These are phyloP conservation scores for Lethenteron reissneri DNA, from an alignment of 2,113 vertebrate species.

Conservation along the genomic window DNA sequence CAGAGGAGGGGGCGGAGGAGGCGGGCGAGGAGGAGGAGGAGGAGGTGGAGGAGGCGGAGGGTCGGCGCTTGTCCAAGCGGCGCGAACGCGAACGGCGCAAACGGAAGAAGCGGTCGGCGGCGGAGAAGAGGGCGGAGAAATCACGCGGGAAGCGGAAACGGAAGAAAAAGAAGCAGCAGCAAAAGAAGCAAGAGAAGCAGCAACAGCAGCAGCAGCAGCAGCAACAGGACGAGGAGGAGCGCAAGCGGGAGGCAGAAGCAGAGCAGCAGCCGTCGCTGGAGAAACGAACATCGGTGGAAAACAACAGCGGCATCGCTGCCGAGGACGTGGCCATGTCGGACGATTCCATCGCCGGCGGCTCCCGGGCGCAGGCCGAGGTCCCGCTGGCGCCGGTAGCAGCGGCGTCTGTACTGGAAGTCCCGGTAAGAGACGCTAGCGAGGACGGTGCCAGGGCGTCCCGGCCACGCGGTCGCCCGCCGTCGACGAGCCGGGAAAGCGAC, in stretches of 20 bases:
- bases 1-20: slow-evolving; percentile 23
- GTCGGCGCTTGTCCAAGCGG: slow-evolving; percentile 33
- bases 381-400: too few species aligned
- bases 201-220: too few species aligned
- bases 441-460: slow-evolving; percentile 15
- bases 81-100: slow-evolving; percentile 27
- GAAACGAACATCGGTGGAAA: too few species aligned
- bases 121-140: slow-evolving; percentile 17
- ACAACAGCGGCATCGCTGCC: too few species aligned
- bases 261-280: too few species aligned
- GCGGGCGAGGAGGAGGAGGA: slow-evolving; percentile 28
- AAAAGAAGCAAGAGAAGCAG: slow-evolving; percentile 32
- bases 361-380: too few species aligned
- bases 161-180: slow-evolving; percentile 61
- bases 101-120: slow-evolving; percentile 12
- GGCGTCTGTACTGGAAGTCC: slow-evolving; percentile 15
- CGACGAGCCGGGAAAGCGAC: slow-evolving; percentile 31
- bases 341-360: too few species aligned
- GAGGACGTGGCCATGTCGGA: too few species aligned
- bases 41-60: slow-evolving; percentile 47
- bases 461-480: slow-evolving; percentile 21
- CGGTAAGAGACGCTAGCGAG: slow-evolving; percentile 14
- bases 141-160: slow-evolving; percentile 17
- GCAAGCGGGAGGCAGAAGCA: too few species aligned
- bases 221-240: too few species aligned